Conservation (phyloP, 2,797 vertebrate species). For the Phoxinus dragarum region DNA sequence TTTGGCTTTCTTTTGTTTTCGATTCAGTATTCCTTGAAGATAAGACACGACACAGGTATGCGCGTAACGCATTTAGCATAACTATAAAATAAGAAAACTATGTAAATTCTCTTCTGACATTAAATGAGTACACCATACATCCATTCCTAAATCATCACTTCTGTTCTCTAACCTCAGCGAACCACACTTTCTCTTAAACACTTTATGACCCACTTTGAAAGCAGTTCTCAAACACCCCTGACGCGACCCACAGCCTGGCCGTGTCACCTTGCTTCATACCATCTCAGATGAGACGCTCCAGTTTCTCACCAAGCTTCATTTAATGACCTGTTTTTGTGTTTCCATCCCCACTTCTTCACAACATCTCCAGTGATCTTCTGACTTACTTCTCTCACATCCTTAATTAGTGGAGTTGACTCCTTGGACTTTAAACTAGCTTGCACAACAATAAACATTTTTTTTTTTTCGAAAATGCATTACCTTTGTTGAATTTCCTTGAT, state of each 20-base stretch:
- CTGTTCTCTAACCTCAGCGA: neutral
- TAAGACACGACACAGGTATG: neutral
- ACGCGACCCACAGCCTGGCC: conserved; percentile 1
- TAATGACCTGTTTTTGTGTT: conserved; percentile 10
- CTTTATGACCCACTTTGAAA: conserved; percentile 23
- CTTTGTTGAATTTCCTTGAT: neutral
- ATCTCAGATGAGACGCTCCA: neutral
- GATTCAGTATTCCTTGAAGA: neutral
- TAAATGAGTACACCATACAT: neutral
- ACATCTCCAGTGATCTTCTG: conserved; percentile 4
- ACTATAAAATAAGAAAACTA: neutral
- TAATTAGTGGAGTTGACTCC: conserved; percentile 4
- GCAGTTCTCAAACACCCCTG: conserved; percentile 25
- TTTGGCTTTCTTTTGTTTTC: conserved; percentile 41
- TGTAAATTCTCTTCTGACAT: neutral
- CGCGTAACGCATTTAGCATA: neutral
- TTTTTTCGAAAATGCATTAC: neutral
- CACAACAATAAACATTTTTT: neutral
- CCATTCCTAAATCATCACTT: conserved; percentile 4
- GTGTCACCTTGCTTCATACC: conserved; percentile 8
- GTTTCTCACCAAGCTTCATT: conserved; percentile 10
- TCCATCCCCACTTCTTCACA: neutral
- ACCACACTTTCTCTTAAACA: neutral
- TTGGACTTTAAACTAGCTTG: neutral
- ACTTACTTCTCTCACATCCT: conserved; percentile 3